These are phyloP conservation scores for Psittacula echo DNA, from an alignment of 2,797 vertebrate species.

Conservation along the genomic window DNA sequence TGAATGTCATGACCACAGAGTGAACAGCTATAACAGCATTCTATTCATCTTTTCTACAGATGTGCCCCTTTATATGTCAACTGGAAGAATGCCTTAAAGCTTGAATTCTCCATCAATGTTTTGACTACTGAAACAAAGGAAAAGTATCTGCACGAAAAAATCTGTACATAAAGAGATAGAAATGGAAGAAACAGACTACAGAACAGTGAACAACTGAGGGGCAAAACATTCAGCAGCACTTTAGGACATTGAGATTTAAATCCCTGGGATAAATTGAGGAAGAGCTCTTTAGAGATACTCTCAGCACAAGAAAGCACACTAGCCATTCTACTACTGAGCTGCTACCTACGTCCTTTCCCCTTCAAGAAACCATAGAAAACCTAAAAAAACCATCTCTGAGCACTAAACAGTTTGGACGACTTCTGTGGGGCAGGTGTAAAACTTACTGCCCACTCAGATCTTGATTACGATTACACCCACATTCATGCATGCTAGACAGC, in stretches of 20 bases:
- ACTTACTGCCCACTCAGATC: neutral
- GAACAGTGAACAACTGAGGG: neutral
- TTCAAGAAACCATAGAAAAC: neutral
- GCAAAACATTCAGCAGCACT: neutral
- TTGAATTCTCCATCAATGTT: neutral
- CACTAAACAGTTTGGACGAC: neutral
- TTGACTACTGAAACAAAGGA: neutral
- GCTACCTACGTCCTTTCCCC: neutral
- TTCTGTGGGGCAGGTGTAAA: neutral
- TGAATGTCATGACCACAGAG: neutral
- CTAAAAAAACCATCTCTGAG: neutral
- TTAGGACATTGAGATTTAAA: neutral
- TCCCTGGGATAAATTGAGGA: neutral
- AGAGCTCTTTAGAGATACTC: neutral
- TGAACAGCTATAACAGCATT: neutral
- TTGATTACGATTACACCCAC: neutral
- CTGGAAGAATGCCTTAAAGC: neutral
- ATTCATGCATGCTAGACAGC: neutral
- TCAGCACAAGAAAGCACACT: neutral
- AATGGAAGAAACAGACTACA: neutral
- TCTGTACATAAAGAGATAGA: accelerated
- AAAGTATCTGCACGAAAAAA: neutral
- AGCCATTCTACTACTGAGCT: neutral
- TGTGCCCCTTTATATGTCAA: neutral
- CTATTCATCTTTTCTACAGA: neutral